Evolutionary conservation across 2,113 vertebrate genomes (phyloP).

Genomic region (crab-eating macaque (Macaca fascicularis)): T2T-MFA8v1.1 NC_088381.1:22739501-22740000

Average conservation of each 20-base stretch:
- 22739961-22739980: background rate
- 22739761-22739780: constrained; percentile 51
- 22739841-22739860: background rate
- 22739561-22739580: constrained; percentile 58
- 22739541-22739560: constrained; percentile 56
- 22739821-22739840: background rate
- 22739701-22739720: constrained; percentile 41
- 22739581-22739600: constrained; percentile 48
- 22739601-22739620: constrained; percentile 35
- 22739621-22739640: constrained; percentile 51
- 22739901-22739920: background rate
- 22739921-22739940: background rate
- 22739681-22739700: constrained; percentile 50
- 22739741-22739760: constrained; percentile 19
- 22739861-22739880: constrained; percentile 23
- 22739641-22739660: constrained; percentile 43
- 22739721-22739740: constrained; percentile 37
- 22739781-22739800: background rate
- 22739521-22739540: constrained; percentile 47
- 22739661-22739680: constrained; percentile 62
- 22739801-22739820: background rate
- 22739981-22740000: background rate
- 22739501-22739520: constrained; percentile 43
- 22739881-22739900: background rate
- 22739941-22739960: background rate